Percentiles rank a stretch among this genome's conserved stretches.
Conservation (phyloP, 2,113 vertebrate species). For the Mus pahari region DNA sequence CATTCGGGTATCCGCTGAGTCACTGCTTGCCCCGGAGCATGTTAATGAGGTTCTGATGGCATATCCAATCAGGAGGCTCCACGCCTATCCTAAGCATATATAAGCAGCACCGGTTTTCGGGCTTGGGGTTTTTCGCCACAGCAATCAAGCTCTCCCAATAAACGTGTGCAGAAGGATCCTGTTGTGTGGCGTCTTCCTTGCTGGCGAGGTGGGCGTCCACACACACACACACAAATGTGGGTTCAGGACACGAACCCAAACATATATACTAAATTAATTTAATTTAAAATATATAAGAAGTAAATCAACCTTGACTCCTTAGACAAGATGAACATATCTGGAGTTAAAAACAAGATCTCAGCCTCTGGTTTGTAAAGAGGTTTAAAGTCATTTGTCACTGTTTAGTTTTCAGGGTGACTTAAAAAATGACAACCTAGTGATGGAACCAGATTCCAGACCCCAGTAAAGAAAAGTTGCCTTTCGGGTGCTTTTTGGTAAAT, state of each 20-base stretch:
- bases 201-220: no score
- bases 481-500: neutral
- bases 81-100: no score
- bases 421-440: conserved; percentile 14
- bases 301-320: neutral
- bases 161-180: no score
- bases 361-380: neutral
- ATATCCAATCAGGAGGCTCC: no score
- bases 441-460: neutral
- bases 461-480: neutral
- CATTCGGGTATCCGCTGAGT: no score
- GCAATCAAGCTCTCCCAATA: no score
- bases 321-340: neutral
- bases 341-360: neutral
- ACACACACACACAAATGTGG: neutral
- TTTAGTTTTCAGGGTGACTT: neutral
- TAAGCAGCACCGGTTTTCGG: no score
- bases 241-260: neutral
- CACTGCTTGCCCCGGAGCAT: no score
- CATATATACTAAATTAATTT: neutral
- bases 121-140: no score
- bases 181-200: no score
- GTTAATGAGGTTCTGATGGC: no score
- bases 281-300: neutral
- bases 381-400: conserved; percentile 24